Conservation (phyloP, 2,113 vertebrate species). For the Leucoraja erinaceus region DNA sequence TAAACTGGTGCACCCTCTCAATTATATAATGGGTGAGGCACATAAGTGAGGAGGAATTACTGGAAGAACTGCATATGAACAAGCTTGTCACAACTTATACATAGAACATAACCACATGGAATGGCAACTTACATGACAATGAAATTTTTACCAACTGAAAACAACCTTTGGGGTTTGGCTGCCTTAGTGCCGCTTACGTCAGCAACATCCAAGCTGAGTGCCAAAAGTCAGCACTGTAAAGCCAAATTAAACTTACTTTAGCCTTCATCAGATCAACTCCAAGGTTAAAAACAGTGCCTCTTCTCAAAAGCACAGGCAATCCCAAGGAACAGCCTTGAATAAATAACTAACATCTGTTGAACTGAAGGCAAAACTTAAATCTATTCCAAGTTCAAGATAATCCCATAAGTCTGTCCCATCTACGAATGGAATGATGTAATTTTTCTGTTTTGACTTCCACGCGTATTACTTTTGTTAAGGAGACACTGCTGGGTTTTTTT, state of each 20-base stretch:
- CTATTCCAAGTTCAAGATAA: background rate
- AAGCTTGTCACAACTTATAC: background rate
- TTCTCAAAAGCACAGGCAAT: slow-evolving; percentile 2
- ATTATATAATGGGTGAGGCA: background rate
- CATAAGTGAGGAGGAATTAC: background rate
- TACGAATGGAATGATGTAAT: background rate
- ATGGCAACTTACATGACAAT: background rate
- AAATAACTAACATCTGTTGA: slow-evolving; percentile 35
- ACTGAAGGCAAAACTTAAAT: background rate
- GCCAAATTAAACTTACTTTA: background rate
- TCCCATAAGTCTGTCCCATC: background rate
- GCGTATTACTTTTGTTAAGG: too few species aligned
- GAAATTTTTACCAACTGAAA: background rate
- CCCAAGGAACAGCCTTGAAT: slow-evolving; percentile 2
- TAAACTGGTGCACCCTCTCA: background rate
- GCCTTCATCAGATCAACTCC: slow-evolving; percentile 7
- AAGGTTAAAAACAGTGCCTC: background rate
- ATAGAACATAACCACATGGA: background rate
- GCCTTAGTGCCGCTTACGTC: background rate
- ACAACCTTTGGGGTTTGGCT: background rate
- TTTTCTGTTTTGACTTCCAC: background rate
- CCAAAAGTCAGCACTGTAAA: background rate
- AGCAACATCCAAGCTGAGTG: background rate
- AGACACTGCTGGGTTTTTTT: too few species aligned
- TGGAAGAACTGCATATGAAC: background rate